Evolutionary conservation across 2,113 vertebrate species (phyloP).

Genomic region (Brevimyrus niger): DNA sequence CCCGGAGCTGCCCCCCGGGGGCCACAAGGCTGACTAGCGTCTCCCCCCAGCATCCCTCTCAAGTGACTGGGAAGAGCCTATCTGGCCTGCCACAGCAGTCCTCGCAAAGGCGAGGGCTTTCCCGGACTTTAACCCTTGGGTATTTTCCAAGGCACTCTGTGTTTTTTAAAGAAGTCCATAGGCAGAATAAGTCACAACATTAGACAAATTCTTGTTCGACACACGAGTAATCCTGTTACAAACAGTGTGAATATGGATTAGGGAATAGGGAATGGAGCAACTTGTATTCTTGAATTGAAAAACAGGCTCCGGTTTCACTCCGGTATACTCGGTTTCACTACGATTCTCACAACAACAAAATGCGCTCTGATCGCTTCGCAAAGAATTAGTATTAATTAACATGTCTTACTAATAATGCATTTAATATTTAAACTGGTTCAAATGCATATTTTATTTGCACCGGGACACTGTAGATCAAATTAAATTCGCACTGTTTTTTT

Average conservation of each 20-base stretch:
- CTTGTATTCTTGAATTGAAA: conserved; percentile 1
- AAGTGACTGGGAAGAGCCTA: not conserved
- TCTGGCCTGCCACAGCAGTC: conserved; percentile 16
- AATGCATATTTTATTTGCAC: not conserved
- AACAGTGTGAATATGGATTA: conserved; percentile 11
- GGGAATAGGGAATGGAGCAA: not conserved
- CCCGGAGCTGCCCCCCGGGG: not conserved
- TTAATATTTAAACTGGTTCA: not conserved
- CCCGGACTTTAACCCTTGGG: not conserved
- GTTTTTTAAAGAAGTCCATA: conserved; percentile 12
- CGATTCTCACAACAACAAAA: not conserved
- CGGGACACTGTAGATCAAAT: not conserved
- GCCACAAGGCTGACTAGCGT: conserved; percentile 5
- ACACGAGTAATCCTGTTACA: conserved; percentile 22
- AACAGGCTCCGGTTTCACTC: not conserved
- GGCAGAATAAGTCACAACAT: conserved; percentile 18
- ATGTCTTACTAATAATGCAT: not conserved
- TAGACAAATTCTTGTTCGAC: conserved; percentile 17
- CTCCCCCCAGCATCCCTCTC: not conserved
- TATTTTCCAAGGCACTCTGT: not conserved
- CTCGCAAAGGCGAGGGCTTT: conserved; percentile 13
- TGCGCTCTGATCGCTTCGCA: not conserved
- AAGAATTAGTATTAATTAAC: not conserved
- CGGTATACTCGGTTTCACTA: not conserved
- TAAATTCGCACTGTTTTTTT: not conserved